Base-by-base conservation (phyloP, 2,797 vertebrate genomes). In the Spinus pinus region DNA sequence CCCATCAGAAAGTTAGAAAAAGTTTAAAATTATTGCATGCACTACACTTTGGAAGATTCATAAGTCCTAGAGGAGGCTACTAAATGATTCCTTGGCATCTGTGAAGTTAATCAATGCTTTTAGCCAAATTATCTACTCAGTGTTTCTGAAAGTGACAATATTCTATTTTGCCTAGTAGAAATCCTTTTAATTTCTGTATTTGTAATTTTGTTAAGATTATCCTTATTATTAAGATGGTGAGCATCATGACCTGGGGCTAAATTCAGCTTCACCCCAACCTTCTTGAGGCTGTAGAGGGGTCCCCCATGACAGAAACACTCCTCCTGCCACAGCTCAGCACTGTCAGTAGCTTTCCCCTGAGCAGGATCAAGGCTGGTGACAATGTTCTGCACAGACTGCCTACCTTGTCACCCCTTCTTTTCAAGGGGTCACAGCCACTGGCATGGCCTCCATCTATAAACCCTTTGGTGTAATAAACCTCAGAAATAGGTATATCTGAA, bases 61-160 rank as follows among this genome's bases (percentile, higher is more conserved):
- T 24, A 70, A 78, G 11, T 37, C 46, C 12, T 15, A 51, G 14
- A 14, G 46, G 53, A 89, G 39, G 9, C 8, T 57, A 7, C 22
- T 33, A 20, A 41, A 46, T n/a, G n/a, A 27, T 72, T 74, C 13
- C 27, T 27, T 69, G 30, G 39, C 15, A 35, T 30, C 56, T 57
- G 10, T 42, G 22, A 88, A 44, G 14, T 51, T 82, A 75, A 62
- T 21, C 7, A 65, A 35, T 10, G 5, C 16, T 81, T 78, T 86
- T 18, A 78, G 31, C 14, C 44, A 41, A 56, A 67, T 3, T 0
- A 67, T 23, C 11, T 6, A 21, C 9, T 42, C 0, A 0, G 14
- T 23, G 20, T 11, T 85, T 77, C 61, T 41, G 0, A 20, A 33
- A 30, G 8, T 42, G 41, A 60, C 84, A 66, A 62, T 2, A 33